These are phyloP conservation scores for Lepus oiostolus DNA, from an alignment of 2,797 vertebrate genomes.

Conservation along the genomic window DNA sequence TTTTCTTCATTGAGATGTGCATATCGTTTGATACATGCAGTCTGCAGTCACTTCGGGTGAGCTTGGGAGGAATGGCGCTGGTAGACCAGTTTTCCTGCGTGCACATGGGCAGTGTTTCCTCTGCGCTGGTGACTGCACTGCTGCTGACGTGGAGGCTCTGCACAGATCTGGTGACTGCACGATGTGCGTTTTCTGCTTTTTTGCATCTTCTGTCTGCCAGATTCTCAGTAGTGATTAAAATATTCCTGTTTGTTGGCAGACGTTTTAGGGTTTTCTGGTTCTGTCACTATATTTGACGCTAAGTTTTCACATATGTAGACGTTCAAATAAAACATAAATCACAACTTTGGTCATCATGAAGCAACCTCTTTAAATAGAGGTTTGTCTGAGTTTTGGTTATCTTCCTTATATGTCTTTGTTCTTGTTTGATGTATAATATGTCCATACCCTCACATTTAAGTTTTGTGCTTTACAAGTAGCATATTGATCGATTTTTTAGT, in stretches of 20 bases:
- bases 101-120: rapidly evolving
- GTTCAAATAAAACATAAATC: not conserved
- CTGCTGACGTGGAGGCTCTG: not conserved
- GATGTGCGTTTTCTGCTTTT: not conserved
- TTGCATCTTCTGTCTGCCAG: not conserved
- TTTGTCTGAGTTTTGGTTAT: not conserved
- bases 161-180: not conserved
- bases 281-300: not conserved
- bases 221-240: not conserved
- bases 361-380: not conserved
- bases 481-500: not conserved
- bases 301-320: not conserved
- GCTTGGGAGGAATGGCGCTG: not conserved
- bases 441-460: not conserved
- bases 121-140: not conserved
- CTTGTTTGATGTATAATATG: not conserved
- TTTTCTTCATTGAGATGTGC: not conserved
- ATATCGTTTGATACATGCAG: not conserved
- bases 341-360: not conserved
- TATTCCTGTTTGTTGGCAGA: not conserved
- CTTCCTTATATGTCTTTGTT: not conserved
- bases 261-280: not conserved
- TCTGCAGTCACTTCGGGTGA: not conserved
- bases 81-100: not conserved
- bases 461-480: not conserved